Percentiles rank a stretch among this genome's conserved stretches.
Conservation (phyloP, 1,140 invertebrate species). For the Sitophilus oryzae region DNA sequence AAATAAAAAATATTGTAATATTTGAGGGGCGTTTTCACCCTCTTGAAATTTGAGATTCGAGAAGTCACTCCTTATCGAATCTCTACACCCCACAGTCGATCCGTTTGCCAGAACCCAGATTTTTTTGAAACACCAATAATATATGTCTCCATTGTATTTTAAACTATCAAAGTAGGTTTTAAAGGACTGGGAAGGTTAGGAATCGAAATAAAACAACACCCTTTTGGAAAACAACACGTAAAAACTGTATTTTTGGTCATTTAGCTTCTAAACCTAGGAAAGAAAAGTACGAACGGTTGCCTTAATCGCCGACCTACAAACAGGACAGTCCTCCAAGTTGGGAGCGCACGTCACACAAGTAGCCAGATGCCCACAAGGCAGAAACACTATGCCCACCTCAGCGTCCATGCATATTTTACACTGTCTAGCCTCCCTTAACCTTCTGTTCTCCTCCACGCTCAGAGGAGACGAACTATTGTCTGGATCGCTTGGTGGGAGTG, state of each 20-base stretch:
- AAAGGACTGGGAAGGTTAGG: no score
- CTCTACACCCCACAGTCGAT: no score
- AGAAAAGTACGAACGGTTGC: slow-evolving; percentile 62
- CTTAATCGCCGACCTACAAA: slow-evolving; percentile 61
- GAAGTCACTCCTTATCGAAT: no score
- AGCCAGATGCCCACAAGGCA: slow-evolving; percentile 89
- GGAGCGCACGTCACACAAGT: slow-evolving; percentile 66
- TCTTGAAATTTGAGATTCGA: no score
- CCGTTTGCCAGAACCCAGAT: no score
- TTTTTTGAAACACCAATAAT: no score
- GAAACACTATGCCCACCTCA: slow-evolving; percentile 80
- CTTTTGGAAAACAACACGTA: neutral
- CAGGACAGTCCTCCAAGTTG: slow-evolving; percentile 60
- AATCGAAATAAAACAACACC: neutral
- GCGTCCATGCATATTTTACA: slow-evolving; percentile 92
- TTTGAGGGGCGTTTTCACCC: no score
- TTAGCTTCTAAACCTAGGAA: slow-evolving; percentile 44
- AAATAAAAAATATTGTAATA: no score
- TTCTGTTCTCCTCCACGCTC: slow-evolving; percentile 76
- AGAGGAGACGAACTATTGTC: no score
- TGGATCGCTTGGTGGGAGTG: no score
- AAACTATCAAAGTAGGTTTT: no score
- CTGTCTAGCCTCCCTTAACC: slow-evolving; percentile 74
- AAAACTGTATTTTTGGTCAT: neutral
- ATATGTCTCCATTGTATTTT: no score